Base-by-base conservation (phyloP, 2,888 invertebrate genomes). In the Lasioglossum malachurum region DNA sequence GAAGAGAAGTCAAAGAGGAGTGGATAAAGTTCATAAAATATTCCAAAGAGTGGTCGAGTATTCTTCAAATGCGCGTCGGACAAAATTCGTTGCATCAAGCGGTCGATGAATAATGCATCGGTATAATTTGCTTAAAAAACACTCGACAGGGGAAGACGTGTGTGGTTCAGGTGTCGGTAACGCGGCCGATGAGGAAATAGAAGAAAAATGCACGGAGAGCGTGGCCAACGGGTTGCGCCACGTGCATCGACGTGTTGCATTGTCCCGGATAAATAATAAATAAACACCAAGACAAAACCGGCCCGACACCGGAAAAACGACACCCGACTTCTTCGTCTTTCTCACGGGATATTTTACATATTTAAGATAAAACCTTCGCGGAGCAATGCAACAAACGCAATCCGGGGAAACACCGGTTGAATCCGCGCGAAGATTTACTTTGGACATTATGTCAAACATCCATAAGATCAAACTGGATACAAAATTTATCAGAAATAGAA, bases 211-310 rank as follows among this genome's bases (percentile, higher is more conserved):
- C 31, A 64, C 64, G 67, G 67, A 67, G 49, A 53, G 27, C 44
- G 27, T 23, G 38, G 12, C 31, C 31, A 4, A 64, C 31, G 31
- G 64, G 16, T 64, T 31, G 31, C 64, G 19, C 64, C 27, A 0
- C 16, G 57, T 31, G 46, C 27, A 73, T 75, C 73, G 74, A 69
- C 16, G 67, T 67, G 71, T 53, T 64, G 31, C 64, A 78, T 79
- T 79, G 44, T 44, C 53, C 57, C 53, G 82, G 57, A 79, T 79
- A 74, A 82, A 79, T 82, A 82, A 75, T 82, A 82, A 82, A 75
- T 69, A 82, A 79, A 75, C 53, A 12, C 10, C 64, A 14, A 57
- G 53, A 2, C 19, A 23, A 53, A 27, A 53, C n/a, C 10, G 44
- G 27, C 1, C 64, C 16, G 2, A 64, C 31, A n/a, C 31, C 7